These are phyloP conservation scores for Sebastes fasciatus DNA, from an alignment of 2,113 vertebrate species.

Conservation along the genomic window DNA sequence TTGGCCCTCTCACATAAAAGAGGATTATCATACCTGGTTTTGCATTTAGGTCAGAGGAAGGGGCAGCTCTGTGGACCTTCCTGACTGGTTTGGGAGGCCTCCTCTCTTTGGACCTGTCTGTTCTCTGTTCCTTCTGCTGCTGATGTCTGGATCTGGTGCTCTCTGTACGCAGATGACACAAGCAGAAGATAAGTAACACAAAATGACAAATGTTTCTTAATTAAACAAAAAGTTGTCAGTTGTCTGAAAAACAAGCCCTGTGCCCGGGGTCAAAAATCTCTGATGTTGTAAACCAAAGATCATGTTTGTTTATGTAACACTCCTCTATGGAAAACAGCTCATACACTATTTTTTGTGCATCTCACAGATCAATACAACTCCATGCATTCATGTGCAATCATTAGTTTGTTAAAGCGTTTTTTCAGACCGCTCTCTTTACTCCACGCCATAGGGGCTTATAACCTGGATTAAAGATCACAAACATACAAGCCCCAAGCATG, in stretches of 20 bases:
- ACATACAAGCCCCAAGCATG: background rate
- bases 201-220: background rate
- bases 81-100: slow-evolving; percentile 87
- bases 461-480: background rate
- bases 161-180: slow-evolving; percentile 63
- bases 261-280: background rate
- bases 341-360: background rate
- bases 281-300: background rate
- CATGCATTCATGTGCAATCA: background rate
- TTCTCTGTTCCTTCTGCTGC: slow-evolving; percentile 78
- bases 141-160: slow-evolving; percentile 72
- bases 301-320: background rate
- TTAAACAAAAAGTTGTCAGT: background rate
- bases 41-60: slow-evolving; percentile 83
- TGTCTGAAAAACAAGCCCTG: background rate
- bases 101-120: slow-evolving; percentile 86
- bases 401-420: background rate
- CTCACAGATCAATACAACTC: background rate
- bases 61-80: slow-evolving; percentile 89
- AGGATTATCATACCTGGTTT: slow-evolving; percentile 87
- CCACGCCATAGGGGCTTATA: background rate
- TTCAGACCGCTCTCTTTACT: background rate
- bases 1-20: slow-evolving; percentile 34
- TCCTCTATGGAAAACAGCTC: slow-evolving; percentile 2
- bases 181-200: background rate